Percentiles rank a stretch among this genome's conserved stretches.
phyloP scores from a whole-genome alignment of 1,140 invertebrate species.

The Physella acuta region DNA sequence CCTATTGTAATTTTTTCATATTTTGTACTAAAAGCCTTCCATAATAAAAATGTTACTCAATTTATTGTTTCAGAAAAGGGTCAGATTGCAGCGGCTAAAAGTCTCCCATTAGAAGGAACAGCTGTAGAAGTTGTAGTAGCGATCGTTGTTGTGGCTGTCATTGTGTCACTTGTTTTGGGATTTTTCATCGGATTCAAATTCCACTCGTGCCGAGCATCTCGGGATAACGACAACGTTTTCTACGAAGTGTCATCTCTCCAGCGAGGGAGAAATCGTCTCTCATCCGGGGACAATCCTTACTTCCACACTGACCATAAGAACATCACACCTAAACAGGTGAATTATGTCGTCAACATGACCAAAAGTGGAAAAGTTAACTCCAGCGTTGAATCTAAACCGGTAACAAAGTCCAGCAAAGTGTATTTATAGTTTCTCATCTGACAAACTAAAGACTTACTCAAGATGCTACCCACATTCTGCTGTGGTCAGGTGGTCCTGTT shows the following conservation, averaged over 20 bases:
- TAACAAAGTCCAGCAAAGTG: conserved; percentile 39
- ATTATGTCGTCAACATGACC: conserved; percentile 31
- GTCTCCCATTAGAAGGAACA: background rate
- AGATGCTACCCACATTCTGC: too few relatives aligned
- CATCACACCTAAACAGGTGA: conserved; percentile 28
- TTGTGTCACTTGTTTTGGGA: conserved; percentile 38
- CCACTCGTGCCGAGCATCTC: conserved; percentile 30
- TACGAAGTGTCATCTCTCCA: conserved; percentile 29
- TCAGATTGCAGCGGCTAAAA: background rate
- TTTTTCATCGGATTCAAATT: conserved; percentile 45
- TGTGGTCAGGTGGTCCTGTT: too few relatives aligned
- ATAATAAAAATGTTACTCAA: too few relatives aligned
- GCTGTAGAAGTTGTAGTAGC: conserved; percentile 33
- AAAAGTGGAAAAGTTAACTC: conserved; percentile 31
- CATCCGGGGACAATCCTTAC: conserved; percentile 34
- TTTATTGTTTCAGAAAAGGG: background rate
- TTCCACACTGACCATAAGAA: conserved; percentile 28
- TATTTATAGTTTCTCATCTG: conserved; percentile 29
- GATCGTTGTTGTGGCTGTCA: conserved; percentile 41
- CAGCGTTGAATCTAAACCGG: conserved; percentile 32
- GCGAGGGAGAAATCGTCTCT: conserved; percentile 30
- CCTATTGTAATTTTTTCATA: too few relatives aligned
- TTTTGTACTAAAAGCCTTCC: too few relatives aligned
- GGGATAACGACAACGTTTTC: conserved; percentile 28
- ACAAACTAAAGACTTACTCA: background rate